Evolutionary conservation across 2,113 vertebrate species (phyloP).

Genomic region (Calyptommatus sinebrachiatus): DNA sequence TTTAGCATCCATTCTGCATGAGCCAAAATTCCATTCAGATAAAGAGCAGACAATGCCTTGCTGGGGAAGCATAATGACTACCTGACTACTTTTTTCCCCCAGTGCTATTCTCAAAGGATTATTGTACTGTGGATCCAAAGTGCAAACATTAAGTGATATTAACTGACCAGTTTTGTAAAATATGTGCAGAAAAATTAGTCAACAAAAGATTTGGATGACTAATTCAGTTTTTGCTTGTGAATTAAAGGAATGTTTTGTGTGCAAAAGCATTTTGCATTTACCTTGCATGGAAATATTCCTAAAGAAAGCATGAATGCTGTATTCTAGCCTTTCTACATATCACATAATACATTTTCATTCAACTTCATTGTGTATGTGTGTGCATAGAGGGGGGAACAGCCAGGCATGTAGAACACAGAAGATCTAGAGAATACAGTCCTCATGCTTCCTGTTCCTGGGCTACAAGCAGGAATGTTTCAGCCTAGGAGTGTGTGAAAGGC

Average conservation of each 20-base stretch:
- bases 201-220: background rate
- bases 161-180: background rate
- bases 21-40: background rate
- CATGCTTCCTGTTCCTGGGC: no score
- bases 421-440: no score
- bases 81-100: background rate
- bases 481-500: no score
- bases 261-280: background rate
- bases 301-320: no score
- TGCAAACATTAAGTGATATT: background rate
- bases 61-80: background rate
- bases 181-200: conserved; percentile 1
- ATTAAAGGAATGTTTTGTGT: background rate
- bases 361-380: no score
- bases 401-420: background rate
- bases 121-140: background rate
- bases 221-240: background rate
- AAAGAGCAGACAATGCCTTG: background rate
- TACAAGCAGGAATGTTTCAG: no score
- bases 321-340: background rate
- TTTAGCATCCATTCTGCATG: background rate
- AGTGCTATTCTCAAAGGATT: background rate
- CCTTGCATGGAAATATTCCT: background rate
- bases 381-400: background rate
- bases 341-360: background rate